These are phyloP conservation scores for Thripadectes ignobilis DNA, from an alignment of 2,797 vertebrate genomes.

Conservation along the genomic window DNA sequence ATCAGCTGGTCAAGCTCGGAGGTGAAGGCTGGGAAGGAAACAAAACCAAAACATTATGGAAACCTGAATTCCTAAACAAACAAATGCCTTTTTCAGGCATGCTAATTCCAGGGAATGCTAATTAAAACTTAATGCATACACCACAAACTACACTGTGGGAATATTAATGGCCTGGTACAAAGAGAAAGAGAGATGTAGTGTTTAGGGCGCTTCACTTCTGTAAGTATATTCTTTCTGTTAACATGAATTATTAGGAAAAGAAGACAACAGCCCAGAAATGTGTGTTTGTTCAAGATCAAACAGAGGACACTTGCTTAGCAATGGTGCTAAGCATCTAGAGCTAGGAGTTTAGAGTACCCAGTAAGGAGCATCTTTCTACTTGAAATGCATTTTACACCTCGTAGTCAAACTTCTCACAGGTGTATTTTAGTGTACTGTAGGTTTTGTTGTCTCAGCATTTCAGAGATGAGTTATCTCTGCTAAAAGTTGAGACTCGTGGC, in stretches of 20 bases:
- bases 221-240: neutral
- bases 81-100: constrained; percentile 51
- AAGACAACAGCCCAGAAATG: neutral
- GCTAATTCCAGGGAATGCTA: constrained; percentile 40
- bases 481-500: neutral
- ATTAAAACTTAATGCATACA: constrained; percentile 54
- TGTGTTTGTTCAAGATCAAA: neutral
- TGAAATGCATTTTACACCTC: neutral
- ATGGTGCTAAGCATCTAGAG: neutral
- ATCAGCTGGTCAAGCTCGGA: constrained; percentile 44
- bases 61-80: constrained; percentile 59
- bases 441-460: neutral
- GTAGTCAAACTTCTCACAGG: neutral
- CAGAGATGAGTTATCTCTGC: neutral
- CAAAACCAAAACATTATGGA: neutral
- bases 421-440: neutral
- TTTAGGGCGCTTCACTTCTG: neutral
- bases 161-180: constrained; percentile 8
- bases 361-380: neutral
- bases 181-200: neutral
- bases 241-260: neutral
- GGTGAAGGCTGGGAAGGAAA: constrained; percentile 31
- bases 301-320: neutral
- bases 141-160: constrained; percentile 31
- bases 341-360: neutral